phyloP scores from a whole-genome alignment of 2,797 vertebrate species.

The Bradypodion pumilum region DNA sequence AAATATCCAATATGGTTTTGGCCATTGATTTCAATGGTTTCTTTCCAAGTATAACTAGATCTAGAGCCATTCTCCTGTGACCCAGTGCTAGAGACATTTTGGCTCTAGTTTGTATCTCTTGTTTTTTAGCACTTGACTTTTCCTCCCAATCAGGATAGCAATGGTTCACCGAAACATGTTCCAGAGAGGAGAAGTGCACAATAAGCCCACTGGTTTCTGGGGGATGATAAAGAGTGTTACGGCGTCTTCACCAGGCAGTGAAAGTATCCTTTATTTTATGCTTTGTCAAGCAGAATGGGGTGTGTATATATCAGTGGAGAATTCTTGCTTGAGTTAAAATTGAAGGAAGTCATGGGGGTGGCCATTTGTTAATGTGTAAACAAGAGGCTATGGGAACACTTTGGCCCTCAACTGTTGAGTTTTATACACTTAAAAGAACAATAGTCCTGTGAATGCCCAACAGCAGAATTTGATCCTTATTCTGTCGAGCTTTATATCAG shows the following conservation, averaged over 20 bases:
- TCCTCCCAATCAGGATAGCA: constrained; percentile 85
- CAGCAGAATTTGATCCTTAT: not conserved
- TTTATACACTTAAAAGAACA: not conserved
- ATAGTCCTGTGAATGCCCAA: not conserved
- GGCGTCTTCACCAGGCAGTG: constrained; percentile 86
- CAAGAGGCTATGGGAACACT: not conserved
- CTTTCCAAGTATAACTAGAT: not conserved
- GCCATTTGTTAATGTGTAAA: constrained; percentile 4
- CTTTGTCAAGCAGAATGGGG: not conserved
- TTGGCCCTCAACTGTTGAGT: not conserved
- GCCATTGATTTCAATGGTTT: not conserved
- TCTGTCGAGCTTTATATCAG: not conserved
- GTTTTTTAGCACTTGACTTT: constrained; percentile 45
- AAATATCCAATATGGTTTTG: no score
- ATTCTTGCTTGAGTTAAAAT: not conserved
- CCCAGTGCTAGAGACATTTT: not conserved
- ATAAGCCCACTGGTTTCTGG: constrained; percentile 94
- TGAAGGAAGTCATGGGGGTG: not conserved
- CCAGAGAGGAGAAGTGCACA: constrained; percentile 94
- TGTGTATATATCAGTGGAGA: not conserved
- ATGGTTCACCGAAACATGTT: constrained; percentile 94
- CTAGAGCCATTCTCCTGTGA: not conserved
- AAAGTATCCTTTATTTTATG: constrained; percentile 89
- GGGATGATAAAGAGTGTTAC: constrained; percentile 98
- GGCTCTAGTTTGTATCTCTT: not conserved